A percentile compares a stretch with the other conserved stretches of the same genome.
phyloP scores from a whole-genome alignment of 2,797 vertebrate species.

The Scolopax rusticola region DNA sequence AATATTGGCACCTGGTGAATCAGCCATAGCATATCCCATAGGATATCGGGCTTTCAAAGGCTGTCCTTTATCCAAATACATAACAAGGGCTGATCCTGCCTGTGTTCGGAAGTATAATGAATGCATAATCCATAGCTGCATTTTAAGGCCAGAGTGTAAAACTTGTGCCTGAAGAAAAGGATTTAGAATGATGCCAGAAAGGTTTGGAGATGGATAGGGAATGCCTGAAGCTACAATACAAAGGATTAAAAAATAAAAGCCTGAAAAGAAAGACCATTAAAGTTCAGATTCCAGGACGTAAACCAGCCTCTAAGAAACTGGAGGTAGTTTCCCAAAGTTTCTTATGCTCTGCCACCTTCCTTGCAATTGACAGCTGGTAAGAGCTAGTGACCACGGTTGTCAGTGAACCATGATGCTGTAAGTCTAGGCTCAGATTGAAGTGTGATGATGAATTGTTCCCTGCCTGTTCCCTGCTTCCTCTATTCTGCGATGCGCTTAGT shows the following conservation, averaged over 20 bases:
- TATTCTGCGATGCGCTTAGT: not conserved
- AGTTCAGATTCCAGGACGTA: not conserved
- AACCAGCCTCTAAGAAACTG: not conserved
- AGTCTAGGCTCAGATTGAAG: not conserved
- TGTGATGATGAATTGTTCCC: not conserved
- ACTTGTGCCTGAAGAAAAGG: not conserved
- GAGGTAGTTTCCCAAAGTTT: not conserved
- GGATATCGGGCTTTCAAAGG: constrained; percentile 44
- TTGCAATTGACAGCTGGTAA: not conserved
- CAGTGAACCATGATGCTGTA: not conserved
- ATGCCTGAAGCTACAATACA: not conserved
- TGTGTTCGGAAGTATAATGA: not conserved
- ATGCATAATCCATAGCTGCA: not conserved
- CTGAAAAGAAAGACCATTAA: not conserved
- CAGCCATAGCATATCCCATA: constrained; percentile 43
- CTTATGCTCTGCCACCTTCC: not conserved
- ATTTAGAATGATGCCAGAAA: constrained; percentile 5
- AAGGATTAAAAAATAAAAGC: not conserved
- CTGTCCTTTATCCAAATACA: constrained; percentile 37
- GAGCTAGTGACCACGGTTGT: not conserved
- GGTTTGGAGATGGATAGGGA: not conserved
- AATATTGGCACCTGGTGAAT: constrained; percentile 58
- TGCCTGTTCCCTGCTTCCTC: not conserved
- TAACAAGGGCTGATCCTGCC: constrained; percentile 11
- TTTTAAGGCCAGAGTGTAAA: constrained; percentile 20